Percentiles rank a stretch among this genome's conserved stretches.
Conservation (phyloP, 2,888 invertebrate species). For the Altica lythri region DNA sequence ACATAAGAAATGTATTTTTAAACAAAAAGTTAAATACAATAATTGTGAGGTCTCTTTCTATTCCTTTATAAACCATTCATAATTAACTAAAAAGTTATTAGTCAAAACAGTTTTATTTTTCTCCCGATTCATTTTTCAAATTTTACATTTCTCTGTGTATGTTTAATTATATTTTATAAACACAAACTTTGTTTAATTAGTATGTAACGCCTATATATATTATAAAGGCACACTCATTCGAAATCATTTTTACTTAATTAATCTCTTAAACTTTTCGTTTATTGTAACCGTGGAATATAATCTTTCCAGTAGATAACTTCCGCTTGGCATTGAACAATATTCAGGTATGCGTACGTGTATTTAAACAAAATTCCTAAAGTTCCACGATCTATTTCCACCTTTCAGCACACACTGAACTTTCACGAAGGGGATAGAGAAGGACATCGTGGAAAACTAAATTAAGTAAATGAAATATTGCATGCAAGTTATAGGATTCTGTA, state of each 20-base stretch:
- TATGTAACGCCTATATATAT: too few species aligned
- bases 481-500: constrained; percentile 12
- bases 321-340: constrained; percentile 20
- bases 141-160: too few species aligned
- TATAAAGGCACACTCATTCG: too few species aligned
- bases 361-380: constrained; percentile 29
- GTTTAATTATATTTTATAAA: too few species aligned
- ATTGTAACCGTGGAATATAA: constrained; percentile 3
- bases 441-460: constrained; percentile 17
- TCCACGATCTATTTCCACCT: constrained; percentile 30
- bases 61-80: too few species aligned
- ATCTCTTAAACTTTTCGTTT: background rate
- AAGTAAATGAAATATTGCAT: constrained; percentile 15
- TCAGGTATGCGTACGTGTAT: constrained; percentile 32
- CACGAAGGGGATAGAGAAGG: constrained; percentile 15
- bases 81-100: too few species aligned
- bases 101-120: too few species aligned
- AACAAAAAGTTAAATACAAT: too few species aligned
- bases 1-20: too few species aligned
- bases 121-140: too few species aligned
- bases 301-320: constrained; percentile 9
- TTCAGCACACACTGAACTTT: constrained; percentile 27
- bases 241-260: background rate
- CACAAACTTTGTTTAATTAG: too few species aligned
- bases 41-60: too few species aligned